Percentiles rank a stretch among this genome's conserved stretches.
Conservation (phyloP, 2,797 vertebrate species). For the Parauchenoglanis punctatus region DNA sequence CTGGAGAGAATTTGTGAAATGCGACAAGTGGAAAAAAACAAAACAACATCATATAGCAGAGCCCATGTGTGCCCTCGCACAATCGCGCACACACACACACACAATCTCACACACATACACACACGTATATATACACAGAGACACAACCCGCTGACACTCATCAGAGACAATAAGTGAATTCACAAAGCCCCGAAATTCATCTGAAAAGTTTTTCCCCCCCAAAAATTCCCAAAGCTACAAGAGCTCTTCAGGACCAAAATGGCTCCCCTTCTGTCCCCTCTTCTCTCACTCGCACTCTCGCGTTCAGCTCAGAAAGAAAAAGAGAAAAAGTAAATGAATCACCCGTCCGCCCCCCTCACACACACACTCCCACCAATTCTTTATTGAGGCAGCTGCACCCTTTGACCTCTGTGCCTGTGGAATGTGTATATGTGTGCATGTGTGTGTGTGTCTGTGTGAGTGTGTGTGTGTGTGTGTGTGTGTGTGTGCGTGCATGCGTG, state of each 20-base stretch:
- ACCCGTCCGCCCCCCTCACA: slow-evolving; percentile 57
- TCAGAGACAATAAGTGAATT: slow-evolving; percentile 34
- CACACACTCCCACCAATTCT: slow-evolving; percentile 61
- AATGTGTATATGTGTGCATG: slow-evolving; percentile 68
- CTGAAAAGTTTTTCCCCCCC: slow-evolving; percentile 40
- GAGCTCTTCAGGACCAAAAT: slow-evolving; percentile 55
- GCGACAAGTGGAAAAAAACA: slow-evolving; percentile 29
- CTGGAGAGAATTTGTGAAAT: slow-evolving; percentile 32
- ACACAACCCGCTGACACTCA: slow-evolving; percentile 20
- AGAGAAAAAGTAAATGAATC: slow-evolving; percentile 71
- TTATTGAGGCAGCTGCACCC: slow-evolving; percentile 81
- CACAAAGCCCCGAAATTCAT: slow-evolving; percentile 52
- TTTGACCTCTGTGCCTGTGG: slow-evolving; percentile 79
- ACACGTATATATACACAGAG: background rate
- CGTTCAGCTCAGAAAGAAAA: slow-evolving; percentile 64
- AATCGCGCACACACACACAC: slow-evolving; percentile 15
- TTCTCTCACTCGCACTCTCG: slow-evolving; percentile 52
- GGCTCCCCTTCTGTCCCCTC: slow-evolving; percentile 26
- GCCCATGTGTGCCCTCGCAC: background rate
- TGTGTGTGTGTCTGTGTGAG: slow-evolving; percentile 56
- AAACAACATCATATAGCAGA: slow-evolving; percentile 3
- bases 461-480: slow-evolving; percentile 68
- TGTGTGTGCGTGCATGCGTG: slow-evolving; percentile 41
- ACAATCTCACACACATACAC: background rate
- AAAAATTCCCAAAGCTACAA: slow-evolving; percentile 50